phyloP scores from a whole-genome alignment of 1,140 invertebrate species.

The Formica selysi region DNA sequence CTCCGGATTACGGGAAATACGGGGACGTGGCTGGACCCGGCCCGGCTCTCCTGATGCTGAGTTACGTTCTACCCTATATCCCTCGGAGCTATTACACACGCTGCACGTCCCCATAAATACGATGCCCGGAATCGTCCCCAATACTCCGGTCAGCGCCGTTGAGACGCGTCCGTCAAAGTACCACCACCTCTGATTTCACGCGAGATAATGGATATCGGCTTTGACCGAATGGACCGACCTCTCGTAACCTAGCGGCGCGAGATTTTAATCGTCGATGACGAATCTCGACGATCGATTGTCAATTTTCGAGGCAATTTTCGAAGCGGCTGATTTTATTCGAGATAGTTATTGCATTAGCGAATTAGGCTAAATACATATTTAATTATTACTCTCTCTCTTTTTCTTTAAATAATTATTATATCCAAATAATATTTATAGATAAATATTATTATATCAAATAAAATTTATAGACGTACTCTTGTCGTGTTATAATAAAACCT shows the following conservation, averaged over 20 bases:
- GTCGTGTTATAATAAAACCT: conserved; percentile 30
- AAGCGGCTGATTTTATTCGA: not conserved
- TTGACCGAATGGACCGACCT: not conserved
- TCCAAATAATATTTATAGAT: no score
- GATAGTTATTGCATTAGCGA: not conserved
- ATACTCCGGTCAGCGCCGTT: conserved; percentile 36
- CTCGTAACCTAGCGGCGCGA: not conserved
- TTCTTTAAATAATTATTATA: no score
- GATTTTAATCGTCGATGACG: conserved; percentile 1
- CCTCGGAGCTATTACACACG: conserved; percentile 79
- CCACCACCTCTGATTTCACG: not conserved
- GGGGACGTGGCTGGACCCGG: conserved; percentile 40
- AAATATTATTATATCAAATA: no score
- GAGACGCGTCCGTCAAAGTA: conserved; percentile 57
- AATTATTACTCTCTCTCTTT: not conserved
- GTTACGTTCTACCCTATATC: conserved; percentile 82
- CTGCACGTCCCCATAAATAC: conserved; percentile 78
- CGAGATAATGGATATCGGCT: conserved; percentile 38
- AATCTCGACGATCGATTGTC: not conserved
- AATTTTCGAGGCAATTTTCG: not conserved
- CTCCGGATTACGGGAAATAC: conserved; percentile 80
- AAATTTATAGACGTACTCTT: no score
- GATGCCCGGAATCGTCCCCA: conserved; percentile 52
- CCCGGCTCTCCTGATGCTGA: conserved; percentile 79
- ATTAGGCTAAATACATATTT: not conserved